phyloP scores from a whole-genome alignment of 2,797 vertebrate genomes.

The Tympanoctomys barrerae region DNA sequence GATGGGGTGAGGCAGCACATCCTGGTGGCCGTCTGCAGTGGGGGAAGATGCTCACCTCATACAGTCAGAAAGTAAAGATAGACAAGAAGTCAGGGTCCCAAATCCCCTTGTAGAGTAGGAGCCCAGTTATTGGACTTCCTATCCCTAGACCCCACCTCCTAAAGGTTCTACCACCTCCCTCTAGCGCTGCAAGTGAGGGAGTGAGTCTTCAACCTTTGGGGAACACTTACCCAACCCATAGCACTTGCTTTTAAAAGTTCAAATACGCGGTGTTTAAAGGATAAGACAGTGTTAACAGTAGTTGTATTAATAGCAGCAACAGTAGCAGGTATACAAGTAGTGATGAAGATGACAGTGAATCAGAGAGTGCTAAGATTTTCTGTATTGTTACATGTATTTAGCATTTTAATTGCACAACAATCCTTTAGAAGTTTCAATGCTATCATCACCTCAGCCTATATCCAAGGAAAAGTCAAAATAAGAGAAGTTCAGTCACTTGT shows the following conservation, averaged over 20 bases:
- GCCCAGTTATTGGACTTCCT: background rate
- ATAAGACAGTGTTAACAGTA: background rate
- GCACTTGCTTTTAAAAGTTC: background rate
- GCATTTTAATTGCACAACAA: background rate
- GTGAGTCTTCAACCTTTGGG: background rate
- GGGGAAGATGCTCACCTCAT: background rate
- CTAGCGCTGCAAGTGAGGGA: background rate
- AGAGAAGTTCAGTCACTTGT: background rate
- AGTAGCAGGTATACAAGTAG: background rate
- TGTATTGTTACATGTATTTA: background rate
- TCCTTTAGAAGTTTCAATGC: background rate
- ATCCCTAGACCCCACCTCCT: background rate
- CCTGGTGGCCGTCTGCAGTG: too few relatives aligned
- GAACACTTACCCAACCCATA: background rate
- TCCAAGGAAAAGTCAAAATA: background rate
- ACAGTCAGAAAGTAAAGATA: background rate
- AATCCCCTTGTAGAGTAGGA: background rate
- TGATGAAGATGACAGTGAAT: background rate
- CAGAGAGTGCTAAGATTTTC: background rate
- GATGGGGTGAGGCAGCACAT: background rate
- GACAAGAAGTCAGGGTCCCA: background rate
- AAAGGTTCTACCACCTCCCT: background rate
- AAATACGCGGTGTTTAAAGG: background rate
- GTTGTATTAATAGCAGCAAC: background rate
- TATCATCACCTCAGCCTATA: background rate